Conservation (phyloP, 1,140 invertebrate species). For the Meloidogyne floridensis region DNA sequence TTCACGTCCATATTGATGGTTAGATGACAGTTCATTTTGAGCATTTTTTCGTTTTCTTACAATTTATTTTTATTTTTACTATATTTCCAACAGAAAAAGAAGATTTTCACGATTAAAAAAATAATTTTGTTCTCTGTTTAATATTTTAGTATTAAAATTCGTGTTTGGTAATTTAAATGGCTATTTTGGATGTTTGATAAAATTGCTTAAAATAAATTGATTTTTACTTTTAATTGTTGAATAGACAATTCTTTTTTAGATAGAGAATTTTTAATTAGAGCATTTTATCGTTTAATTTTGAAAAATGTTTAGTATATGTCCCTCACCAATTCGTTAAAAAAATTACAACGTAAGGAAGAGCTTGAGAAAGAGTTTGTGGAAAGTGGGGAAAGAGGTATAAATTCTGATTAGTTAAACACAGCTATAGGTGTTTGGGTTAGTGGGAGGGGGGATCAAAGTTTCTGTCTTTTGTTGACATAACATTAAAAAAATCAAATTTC, state of each 20-base stretch:
- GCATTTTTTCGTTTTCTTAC: background rate
- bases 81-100: background rate
- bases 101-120: background rate
- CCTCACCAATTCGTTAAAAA: slow-evolving; percentile 16
- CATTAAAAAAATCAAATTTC: too few species aligned
- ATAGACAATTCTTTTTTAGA: too few species aligned
- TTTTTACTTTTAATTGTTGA: too few species aligned
- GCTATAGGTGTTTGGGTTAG: too few species aligned
- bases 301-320: background rate
- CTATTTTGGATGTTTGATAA: background rate
- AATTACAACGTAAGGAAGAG: slow-evolving; percentile 27
- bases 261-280: too few species aligned
- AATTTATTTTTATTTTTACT: background rate
- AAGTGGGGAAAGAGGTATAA: slow-evolving; percentile 15
- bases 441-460: too few species aligned
- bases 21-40: background rate
- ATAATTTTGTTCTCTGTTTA: slow-evolving; percentile 6
- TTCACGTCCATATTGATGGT: slow-evolving; percentile 26
- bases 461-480: too few species aligned
- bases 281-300: background rate
- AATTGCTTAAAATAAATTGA: background rate
- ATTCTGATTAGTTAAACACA: background rate
- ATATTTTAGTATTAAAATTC: background rate
- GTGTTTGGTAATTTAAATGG: background rate
- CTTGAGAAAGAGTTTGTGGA: slow-evolving; percentile 27